Evolutionary conservation across 2,113 vertebrate genomes (phyloP), one percentile per base, ranked within the genome.

Genomic region (Mugil cephalus): DNA sequence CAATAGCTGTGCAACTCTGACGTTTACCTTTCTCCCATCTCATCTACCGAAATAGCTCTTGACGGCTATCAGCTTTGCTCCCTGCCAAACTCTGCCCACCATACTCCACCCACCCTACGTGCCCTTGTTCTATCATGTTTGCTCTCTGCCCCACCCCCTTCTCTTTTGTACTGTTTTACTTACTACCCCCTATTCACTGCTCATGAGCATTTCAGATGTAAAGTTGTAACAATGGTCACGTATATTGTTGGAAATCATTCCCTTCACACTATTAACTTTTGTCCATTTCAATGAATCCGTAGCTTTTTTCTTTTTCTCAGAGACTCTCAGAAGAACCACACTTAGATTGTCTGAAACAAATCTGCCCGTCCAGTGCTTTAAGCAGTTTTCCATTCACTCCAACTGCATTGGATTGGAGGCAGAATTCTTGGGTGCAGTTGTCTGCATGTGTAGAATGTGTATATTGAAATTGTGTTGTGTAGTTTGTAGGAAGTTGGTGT

Each of bases 11-110:
- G 42, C 67, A 48, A 39, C 66, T 77, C 51, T 58, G 53, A 63
- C 7, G 48, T 75, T 77, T 70, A 82, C 75, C 55, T 84, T 75
- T 30, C 71, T 69, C 61, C 50, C 15, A 67, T 78, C 70, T 68
- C 68, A 53, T 82, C 84, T 72, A 66, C 56, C 83, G 36, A 73
- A 80, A 83, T 34, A 64, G 60, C 63, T 86, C 80, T 78, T 54
- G 63, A 75, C 58, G 74, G 61, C 66, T 69, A 76, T 74, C 66
- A 58, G 71, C 67, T 66, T 17, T 54, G 65, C 76, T 69, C 53
- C 8, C 40, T 19, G 47, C 36, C 58, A 78, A 73, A 64, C 58
- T 45, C 40, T 14, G 12, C 39, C 43, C 45, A 30, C 24, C 24
- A 3, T 5, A 30, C 24, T 30, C 24, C 17, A 34, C 63, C 55